A percentile compares a stretch with the other conserved stretches of the same genome.
Evolutionary conservation across 2,113 vertebrate genomes (phyloP).

Genomic region (Ctenodactylus gundi): DNA sequence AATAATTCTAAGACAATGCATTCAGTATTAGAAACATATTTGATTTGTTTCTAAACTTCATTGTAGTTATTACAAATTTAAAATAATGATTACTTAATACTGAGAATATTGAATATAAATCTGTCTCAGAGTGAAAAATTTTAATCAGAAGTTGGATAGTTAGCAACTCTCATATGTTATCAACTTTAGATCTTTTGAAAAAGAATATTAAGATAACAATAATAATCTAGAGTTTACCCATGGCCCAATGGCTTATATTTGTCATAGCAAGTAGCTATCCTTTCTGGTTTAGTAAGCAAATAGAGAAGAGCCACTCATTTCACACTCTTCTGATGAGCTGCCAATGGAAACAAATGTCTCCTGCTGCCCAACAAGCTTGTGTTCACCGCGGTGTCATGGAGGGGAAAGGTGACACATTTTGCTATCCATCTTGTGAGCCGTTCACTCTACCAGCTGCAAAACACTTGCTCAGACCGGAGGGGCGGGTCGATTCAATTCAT

Average conservation of each 20-base stretch:
- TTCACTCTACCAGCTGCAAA: not conserved
- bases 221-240: not conserved
- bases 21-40: not conserved
- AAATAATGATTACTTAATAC: not conserved
- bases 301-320: constrained; percentile 39
- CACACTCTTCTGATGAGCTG: not conserved
- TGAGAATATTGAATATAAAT: not conserved
- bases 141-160: not conserved
- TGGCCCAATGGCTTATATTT: constrained; percentile 1
- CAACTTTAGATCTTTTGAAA: constrained; percentile 20
- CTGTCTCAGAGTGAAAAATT: not conserved
- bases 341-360: constrained; percentile 66
- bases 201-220: not conserved
- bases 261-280: constrained; percentile 14
- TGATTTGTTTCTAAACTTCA: not conserved
- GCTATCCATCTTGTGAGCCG: constrained; percentile 58
- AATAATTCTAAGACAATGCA: not conserved
- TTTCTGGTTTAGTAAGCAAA: constrained; percentile 64
- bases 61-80: constrained; percentile 45
- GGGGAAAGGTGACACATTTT: constrained; percentile 63
- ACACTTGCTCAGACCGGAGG: not conserved
- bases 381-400: constrained; percentile 49
- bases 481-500: not conserved
- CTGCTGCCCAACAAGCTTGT: constrained; percentile 34
- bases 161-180: not conserved